Base-by-base conservation (phyloP, 2,888 invertebrate species). In the Chironomus tentans region DNA sequence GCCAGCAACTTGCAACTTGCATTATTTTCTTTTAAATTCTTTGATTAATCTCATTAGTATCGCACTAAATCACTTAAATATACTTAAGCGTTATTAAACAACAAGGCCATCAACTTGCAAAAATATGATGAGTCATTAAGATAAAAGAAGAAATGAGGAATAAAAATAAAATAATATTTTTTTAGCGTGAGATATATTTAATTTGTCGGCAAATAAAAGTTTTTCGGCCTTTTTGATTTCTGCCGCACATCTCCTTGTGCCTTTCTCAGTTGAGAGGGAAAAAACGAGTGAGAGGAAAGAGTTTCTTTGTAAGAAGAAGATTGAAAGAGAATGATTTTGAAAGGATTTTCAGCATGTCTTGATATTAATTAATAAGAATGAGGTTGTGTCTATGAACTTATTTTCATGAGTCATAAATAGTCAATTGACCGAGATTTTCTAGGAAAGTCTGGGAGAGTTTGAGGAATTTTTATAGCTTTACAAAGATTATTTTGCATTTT, bases 101-200 rank as follows among this genome's bases (percentile, higher is more conserved):
- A 61, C 24, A 73, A 61, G 72, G 61, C 48, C 70, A 47, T 21
- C 24, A 50, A 24, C 50, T 48, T 50, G 38, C 46, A n/a, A 18
- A 46, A 74, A 74, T 68, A 24, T 74, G 74, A 74, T 68, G 74
- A 74, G 48, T 74, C 74, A 74, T 74, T 74, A 74, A 74, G 74
- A 74, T 74, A 74, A 74, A 74, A 61, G 46, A 38, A 47, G 28
- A 28, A 28, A 74, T 65, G 68, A 74, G 48, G 48, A 48, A 74
- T 68, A 47, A 74, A 68, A 48, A 74, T 74, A 74, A 74, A 61
- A 21, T 15, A 68, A 68, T 24, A 28, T 24, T 70, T 28, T 70
- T 47, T 70, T 70, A 48, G 61, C 62, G 24, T 71, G 71, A 74
- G 74, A 74, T 74, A 68, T 24, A 74, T 68, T 74, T 74, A 74